A percentile compares a stretch with the other conserved stretches of the same genome.
phyloP scores from a whole-genome alignment of 2,113 vertebrate species.

The Centropus bengalensis region DNA sequence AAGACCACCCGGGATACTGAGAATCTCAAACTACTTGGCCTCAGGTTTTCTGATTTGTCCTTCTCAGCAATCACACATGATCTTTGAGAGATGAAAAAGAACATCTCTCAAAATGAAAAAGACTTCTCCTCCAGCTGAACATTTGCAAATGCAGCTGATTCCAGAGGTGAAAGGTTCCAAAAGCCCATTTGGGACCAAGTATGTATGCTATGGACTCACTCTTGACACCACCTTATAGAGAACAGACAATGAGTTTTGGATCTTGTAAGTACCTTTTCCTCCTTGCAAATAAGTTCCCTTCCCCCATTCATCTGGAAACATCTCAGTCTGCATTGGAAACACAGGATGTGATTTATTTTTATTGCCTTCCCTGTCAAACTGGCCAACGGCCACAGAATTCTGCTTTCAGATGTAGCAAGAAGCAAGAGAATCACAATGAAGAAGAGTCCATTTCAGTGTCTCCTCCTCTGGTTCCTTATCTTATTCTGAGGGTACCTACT shows the following conservation, averaged over 20 bases:
- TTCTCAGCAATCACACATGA: background rate
- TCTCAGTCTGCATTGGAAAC: conserved; percentile 41
- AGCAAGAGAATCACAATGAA: conserved; percentile 15
- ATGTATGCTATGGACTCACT: background rate
- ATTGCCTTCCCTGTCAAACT: conserved; percentile 50
- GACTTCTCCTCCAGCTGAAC: background rate
- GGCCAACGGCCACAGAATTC: conserved; percentile 51
- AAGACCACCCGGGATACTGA: conserved; percentile 50
- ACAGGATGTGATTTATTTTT: conserved; percentile 65
- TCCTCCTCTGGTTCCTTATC: conserved; percentile 47
- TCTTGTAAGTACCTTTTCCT: conserved; percentile 14
- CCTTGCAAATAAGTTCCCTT: background rate
- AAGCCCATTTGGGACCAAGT: background rate
- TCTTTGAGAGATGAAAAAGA: conserved; percentile 37
- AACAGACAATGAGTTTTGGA: conserved; percentile 19
- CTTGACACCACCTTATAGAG: background rate
- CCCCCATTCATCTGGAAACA: conserved; percentile 4
- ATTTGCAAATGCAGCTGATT: background rate
- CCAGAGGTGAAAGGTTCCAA: conserved; percentile 9
- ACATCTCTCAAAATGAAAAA: conserved; percentile 28
- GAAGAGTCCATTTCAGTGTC: background rate
- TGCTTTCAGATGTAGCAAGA: conserved; percentile 46
- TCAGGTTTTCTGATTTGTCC: conserved; percentile 35
- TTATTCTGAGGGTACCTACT: conserved; percentile 47
- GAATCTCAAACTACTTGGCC: conserved; percentile 39